Evolutionary conservation across 2,113 vertebrate genomes (phyloP), one percentile per base, ranked within the genome.

Genomic region (Osmerus eperlanus): DNA sequence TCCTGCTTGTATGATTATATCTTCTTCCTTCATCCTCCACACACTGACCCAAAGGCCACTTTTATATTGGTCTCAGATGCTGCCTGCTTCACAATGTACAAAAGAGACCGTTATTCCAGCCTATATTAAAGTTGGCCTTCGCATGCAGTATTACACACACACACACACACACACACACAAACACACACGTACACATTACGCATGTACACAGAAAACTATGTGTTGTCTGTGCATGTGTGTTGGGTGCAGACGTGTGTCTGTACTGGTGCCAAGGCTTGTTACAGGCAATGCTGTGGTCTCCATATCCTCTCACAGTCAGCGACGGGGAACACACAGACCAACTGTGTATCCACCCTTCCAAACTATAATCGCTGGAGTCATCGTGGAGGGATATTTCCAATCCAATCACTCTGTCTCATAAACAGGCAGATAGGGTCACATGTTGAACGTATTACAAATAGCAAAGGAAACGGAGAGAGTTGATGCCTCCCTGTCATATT

Each of bases 1-100:
- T 93, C 91, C 88, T 88, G 84, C 85, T 86, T 88, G 90, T 92
- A 87, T 92, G 91, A 93, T 93, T 93, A 92, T 91, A 92, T 92
- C 92, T 92, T 90, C 89, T 87, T 83, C 88, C 90, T 87, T 90
- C 89, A 90, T 91, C 90, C 91, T 91, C 78, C 76, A 25, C 87
- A 88, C 89, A 67, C 78, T 91, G 92, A 92, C 92, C 92, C 88
- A 82, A 86, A 85, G 91, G 91, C 88, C 88, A 88, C 85, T 83
- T 72, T 88, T 89, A 93, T 93, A 93, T 93, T 93, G 91, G 90
- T 91, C 91, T 92, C 92, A 92, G 91, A 93, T 92, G 91, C 92
- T 80, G 89, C 74, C 90, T 84, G 90, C 87, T 90, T 87, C 88
- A 90, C 87, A 90, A 88, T 88, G 89, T 92, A 93, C 92, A 92